phyloP scores from a whole-genome alignment of 2,888 invertebrate genomes.

The Drosophila neoperkinsi region DNA sequence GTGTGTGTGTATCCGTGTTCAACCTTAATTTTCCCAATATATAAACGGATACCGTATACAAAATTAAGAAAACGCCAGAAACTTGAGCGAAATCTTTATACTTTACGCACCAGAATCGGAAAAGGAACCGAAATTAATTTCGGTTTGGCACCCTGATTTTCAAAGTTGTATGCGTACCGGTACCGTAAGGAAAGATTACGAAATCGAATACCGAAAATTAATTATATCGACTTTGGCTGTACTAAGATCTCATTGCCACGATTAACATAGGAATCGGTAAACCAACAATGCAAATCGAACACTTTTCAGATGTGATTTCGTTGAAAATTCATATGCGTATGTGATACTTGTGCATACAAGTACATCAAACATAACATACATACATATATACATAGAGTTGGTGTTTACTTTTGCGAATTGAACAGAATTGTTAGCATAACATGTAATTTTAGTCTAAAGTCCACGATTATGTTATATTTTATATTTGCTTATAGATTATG shows the following conservation, averaged over 20 bases:
- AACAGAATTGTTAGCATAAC: neutral
- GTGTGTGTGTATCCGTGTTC: neutral
- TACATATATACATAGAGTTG: neutral
- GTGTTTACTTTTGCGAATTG: neutral
- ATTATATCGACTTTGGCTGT: too few relatives aligned
- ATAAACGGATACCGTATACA: neutral
- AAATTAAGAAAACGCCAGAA: neutral
- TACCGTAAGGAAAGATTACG: too few relatives aligned
- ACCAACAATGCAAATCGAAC: too few relatives aligned
- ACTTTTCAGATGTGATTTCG: neutral
- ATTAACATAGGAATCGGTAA: too few relatives aligned
- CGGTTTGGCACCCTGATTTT: too few relatives aligned
- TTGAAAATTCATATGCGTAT: neutral
- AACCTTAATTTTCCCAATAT: too few relatives aligned
- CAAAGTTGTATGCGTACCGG: neutral
- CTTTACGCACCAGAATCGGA: neutral
- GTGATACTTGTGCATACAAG: neutral
- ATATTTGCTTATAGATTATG: conserved; percentile 10
- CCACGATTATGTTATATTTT: neutral
- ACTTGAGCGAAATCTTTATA: neutral
- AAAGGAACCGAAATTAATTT: neutral
- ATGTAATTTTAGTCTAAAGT: neutral
- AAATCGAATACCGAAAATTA: too few relatives aligned
- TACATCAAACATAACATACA: neutral
- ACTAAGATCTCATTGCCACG: too few relatives aligned